A percentile compares a stretch with the other conserved stretches of the same genome.
Conservation (phyloP, 92 coral and sea anemone species). For the Bergia puertoricense region DNA sequence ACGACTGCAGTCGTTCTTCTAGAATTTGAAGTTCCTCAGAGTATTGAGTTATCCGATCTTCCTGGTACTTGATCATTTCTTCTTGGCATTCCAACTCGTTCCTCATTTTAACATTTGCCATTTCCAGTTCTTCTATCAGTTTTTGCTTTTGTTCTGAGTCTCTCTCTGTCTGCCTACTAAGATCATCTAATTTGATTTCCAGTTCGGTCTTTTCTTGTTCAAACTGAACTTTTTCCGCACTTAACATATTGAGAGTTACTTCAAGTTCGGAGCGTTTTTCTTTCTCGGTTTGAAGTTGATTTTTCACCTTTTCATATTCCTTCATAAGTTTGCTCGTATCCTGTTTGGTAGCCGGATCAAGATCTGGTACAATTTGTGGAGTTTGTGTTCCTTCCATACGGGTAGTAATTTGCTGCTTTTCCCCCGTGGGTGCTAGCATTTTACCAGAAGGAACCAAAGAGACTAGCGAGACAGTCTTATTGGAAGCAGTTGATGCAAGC, state of each 20-base stretch:
- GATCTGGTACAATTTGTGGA: neutral
- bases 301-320: slow-evolving; percentile 55
- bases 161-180: slow-evolving; percentile 66
- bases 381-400: slow-evolving; percentile 21
- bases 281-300: slow-evolving; percentile 72
- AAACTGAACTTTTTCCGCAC: slow-evolving; percentile 64
- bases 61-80: slow-evolving; percentile 96
- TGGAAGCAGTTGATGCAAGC: slow-evolving; percentile 38
- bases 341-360: slow-evolving; percentile 38
- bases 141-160: slow-evolving; percentile 59
- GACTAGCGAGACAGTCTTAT: slow-evolving; percentile 39
- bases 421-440: slow-evolving; percentile 60
- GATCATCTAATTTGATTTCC: slow-evolving; percentile 70
- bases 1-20: slow-evolving; percentile 69
- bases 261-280: slow-evolving; percentile 71
- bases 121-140: slow-evolving; percentile 66
- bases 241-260: slow-evolving; percentile 52
- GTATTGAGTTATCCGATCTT: slow-evolving; percentile 83
- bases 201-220: slow-evolving; percentile 79
- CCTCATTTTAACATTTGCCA: slow-evolving; percentile 62
- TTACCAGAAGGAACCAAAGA: slow-evolving; percentile 44
- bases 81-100: slow-evolving; percentile 92
- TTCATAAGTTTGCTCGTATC: slow-evolving; percentile 50
- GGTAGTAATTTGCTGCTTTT: slow-evolving; percentile 33
- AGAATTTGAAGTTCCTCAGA: slow-evolving; percentile 78